Evolutionary conservation across 2,888 invertebrate species (phyloP), one percentile per base, ranked within the genome.

Genomic region (Flexamia atlantica): DNA sequence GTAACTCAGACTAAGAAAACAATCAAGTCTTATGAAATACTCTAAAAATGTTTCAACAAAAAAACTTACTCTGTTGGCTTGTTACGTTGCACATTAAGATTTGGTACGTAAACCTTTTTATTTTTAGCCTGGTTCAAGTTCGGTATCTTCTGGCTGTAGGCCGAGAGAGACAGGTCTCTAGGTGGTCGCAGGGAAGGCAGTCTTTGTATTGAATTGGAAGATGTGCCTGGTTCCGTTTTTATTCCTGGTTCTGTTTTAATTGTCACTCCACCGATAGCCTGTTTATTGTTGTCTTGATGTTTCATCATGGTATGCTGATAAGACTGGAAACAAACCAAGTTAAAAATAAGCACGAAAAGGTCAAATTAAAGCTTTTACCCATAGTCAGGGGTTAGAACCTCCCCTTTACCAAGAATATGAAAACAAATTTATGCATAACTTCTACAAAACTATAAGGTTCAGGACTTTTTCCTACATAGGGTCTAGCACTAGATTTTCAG

Each of bases 41-140:
- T n/a, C 28, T 50, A 7, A 28, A 76, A 5, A 23, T 42, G 42
- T 40, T 36, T 25, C 28, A 46, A 46, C 0, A 36, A 7, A 76
- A 40, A 9, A 25, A 84, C 87, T 85, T 85, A 87, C 87, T 86
- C 87, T 50, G 74, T 76, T 30, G 57, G 81, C 68, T 85, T 86
- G 82, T 84, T 86, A 12, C 87, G 64, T 72, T 85, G 85, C 23
- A 87, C 86, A 83, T 87, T 87, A 42, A 87, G 83, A 81, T 87
- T 87, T 25, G 87, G 87, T 17, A 86, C 84, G 50, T 87, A 87
- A 14, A 86, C 82, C 46, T 86, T 87, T 82, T 86, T 87, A 17
- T 83, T 83, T 72, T 86, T 85, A 4, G 84, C 68, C 14, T 86
- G 85, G 50, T 57, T 72, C 0, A 85, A 46, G 42, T 86, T 86